Base-by-base conservation (phyloP, 2,888 invertebrate species). In the Lumbricus terrestris region DNA sequence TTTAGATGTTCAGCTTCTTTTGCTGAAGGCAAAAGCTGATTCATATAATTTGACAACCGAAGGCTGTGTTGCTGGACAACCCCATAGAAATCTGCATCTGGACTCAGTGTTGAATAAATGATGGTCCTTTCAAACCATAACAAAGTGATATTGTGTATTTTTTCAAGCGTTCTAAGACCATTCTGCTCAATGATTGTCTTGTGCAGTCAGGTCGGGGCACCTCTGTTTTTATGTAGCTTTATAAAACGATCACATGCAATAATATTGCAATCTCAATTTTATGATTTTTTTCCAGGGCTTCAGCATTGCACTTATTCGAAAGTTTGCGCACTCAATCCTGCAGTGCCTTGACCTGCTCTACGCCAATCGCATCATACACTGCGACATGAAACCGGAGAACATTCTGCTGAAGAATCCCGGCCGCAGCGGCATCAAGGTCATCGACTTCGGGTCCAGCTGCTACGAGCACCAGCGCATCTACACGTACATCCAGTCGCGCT, bases 321-420 rank as follows among this genome's bases (percentile, higher is more conserved):
- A 99, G 96, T 99, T 99, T 96, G 98, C 99, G 93, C 98, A 99
- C 95, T 98, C 98, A 92, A 96, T 99, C 94, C 96, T 99, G 93
- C 98, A 98, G 96, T 99, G 99, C 95, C 96, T 99, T 95, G 98
- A 99, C 95, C 98, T 98, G 90, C 93, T 99, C 91, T 96, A 97
- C 95, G 97, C 97, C 95, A 98, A 98, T 96, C 97, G 98, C 95
- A 98, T 99, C 94, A 99, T 99, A 93, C 99, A 99, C 96, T 99
- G 99, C 96, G 99, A 99, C 96, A 97, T 99, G 97, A 99, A 99
- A 96, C 99, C 99, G 88, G 99, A 99, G 96, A 99, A 99, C 96
- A 98, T 99, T 93, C 96, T 99, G 94, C 96, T 99, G 92, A 99
- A 99, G 95, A 99, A 99, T 95, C 98, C 98, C 95, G 99, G 99